Evolutionary conservation across 2,888 invertebrate species (phyloP), one percentile per base, ranked within the genome.

Genomic region (Acholoe squamosa): DNA sequence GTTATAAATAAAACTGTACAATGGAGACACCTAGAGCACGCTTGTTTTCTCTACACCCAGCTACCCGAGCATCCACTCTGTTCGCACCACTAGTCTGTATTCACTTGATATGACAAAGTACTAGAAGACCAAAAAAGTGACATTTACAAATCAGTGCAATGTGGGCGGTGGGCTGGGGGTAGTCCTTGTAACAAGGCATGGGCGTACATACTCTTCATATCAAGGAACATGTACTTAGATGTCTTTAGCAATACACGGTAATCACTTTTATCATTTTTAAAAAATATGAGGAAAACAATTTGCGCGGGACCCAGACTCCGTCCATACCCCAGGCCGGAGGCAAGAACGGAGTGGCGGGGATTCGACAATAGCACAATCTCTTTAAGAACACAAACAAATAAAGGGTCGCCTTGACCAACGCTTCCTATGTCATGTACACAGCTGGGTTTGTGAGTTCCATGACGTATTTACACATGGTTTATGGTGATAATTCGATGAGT

Each of bases 1-100:
- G 14, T 43, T 34, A 80, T 80, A 80, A 80, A 80, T 80, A 80
- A 76, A 80, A 80, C 80, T 80, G 33, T 80, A 80, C 43, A 80
- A 3, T n/a, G 80, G 16, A 33, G 80, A 43, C 80, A 80, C 80
- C 43, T 16, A 80, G 80, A 80, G 33, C 80, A 22, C 80, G 22
- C 71, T 19, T n/a, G 5, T 80, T n/a, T n/a, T n/a, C n/a, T n/a
- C 80, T 34, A 80, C 12, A 80, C 34, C 80, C 77, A 77, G 12
- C 14, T 22, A 31, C 28, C 77, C 80, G 0, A 43, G 80, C 34
- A 34, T 33, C 43, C n/a, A n/a, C n/a, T 80, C 80, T 80, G 34
- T 25, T 80, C 34, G 1, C 33, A 76, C 25, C 80, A 33, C 33
- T 34, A 80, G 43, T 43, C 43, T 43, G 33, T 33, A 43, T 33